Percentiles rank a stretch among this genome's conserved stretches.
These are phyloP conservation scores for Leptonema lineaticorne DNA, from an alignment of 1,140 invertebrate species.

Conservation along the genomic window DNA sequence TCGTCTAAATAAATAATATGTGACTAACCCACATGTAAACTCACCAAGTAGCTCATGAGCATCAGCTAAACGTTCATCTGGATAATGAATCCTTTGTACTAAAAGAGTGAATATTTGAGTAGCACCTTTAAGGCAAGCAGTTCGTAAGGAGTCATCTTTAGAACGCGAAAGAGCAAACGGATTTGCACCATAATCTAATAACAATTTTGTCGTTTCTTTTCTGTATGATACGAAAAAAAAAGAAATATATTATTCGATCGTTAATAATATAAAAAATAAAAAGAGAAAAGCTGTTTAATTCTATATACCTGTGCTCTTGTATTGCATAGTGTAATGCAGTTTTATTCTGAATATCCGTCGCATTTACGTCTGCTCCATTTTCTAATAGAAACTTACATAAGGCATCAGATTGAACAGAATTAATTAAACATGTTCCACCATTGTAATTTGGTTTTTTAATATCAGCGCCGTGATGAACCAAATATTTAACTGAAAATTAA, in stretches of 20 bases:
- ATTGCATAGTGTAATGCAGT: constrained; percentile 93
- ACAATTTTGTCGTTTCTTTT: constrained; percentile 79
- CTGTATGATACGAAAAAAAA: constrained; percentile 46
- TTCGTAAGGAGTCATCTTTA: constrained; percentile 88
- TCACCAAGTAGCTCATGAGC: constrained; percentile 79
- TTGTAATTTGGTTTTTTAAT: constrained; percentile 86
- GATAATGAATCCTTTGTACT: constrained; percentile 65
- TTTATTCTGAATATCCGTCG: constrained; percentile 86
- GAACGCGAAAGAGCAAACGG: constrained; percentile 74
- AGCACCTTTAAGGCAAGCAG: constrained; percentile 87
- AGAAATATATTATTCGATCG: constrained; percentile 23
- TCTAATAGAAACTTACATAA: constrained; percentile 80
- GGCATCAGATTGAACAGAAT: constrained; percentile 83
- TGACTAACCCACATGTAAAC: no score
- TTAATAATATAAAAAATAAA: constrained; percentile 13
- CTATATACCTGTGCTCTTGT: constrained; percentile 71
- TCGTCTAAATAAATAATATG: background rate
- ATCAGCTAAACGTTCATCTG: constrained; percentile 70
- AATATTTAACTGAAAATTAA: constrained; percentile 63
- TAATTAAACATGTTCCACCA: constrained; percentile 92
- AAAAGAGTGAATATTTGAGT: constrained; percentile 78
- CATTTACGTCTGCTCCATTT: constrained; percentile 80
- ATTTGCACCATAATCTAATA: constrained; percentile 79
- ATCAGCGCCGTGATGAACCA: constrained; percentile 83
- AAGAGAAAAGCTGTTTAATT: background rate